These are phyloP conservation scores for Zaprionus vittiger DNA, from an alignment of 1,140 invertebrate species.

Conservation along the genomic window DNA sequence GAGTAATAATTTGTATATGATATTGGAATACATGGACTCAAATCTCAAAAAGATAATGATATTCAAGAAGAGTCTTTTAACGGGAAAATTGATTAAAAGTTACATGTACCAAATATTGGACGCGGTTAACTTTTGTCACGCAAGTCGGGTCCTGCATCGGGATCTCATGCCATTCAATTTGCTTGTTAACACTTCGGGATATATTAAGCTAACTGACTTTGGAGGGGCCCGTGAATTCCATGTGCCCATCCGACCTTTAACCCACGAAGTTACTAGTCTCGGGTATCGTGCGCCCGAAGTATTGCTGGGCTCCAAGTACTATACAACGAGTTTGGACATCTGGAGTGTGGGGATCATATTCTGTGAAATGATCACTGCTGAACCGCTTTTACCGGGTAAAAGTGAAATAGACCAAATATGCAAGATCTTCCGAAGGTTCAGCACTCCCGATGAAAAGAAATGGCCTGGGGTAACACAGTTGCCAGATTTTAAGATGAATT, in stretches of 20 bases:
- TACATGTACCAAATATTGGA: constrained; percentile 95
- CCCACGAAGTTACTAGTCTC: constrained; percentile 97
- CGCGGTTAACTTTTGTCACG: constrained; percentile 96
- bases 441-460: constrained; percentile 93
- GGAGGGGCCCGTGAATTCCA: constrained; percentile 93
- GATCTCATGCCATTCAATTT: constrained; percentile 97
- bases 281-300: constrained; percentile 99
- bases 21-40: constrained; percentile 97
- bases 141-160: constrained; percentile 93
- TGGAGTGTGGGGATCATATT: constrained; percentile 99
- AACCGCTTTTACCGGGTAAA: constrained; percentile 95
- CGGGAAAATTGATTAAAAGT: constrained; percentile 90
- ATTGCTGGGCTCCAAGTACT: constrained; percentile 94
- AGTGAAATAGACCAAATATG: constrained; percentile 99
- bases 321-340: constrained; percentile 95
- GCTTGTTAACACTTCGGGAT: constrained; percentile 91
- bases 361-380: constrained; percentile 94
- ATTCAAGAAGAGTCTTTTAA: constrained; percentile 87
- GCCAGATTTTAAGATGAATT: constrained; percentile 94
- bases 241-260: constrained; percentile 93
- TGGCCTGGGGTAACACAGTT: constrained; percentile 94
- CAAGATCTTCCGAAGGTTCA: constrained; percentile 95
- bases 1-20: constrained; percentile 92
- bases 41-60: constrained; percentile 95
- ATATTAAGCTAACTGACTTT: constrained; percentile 96